These are phyloP conservation scores for Nesogale talazaci DNA, from an alignment of 2,113 vertebrate genomes.

Conservation along the genomic window DNA sequence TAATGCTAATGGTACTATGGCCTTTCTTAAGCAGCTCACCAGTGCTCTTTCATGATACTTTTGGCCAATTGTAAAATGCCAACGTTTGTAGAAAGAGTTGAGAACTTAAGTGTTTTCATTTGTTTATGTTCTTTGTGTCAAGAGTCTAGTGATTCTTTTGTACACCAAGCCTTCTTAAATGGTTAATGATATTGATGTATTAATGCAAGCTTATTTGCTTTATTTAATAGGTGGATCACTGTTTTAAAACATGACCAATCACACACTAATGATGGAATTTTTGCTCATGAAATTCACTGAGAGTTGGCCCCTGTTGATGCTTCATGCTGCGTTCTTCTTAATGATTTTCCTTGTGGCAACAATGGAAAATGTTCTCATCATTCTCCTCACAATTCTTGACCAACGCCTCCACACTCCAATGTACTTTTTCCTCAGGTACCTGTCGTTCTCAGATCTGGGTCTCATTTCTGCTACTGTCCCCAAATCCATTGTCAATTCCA, in stretches of 20 bases:
- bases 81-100: too few species aligned
- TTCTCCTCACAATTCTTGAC: constrained; percentile 21
- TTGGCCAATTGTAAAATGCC: too few species aligned
- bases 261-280: constrained; percentile 8
- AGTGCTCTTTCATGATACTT: too few species aligned
- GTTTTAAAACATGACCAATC: constrained; percentile 3
- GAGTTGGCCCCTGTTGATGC: background rate
- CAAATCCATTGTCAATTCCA: constrained; percentile 42
- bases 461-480: constrained; percentile 63
- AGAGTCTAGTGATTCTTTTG: background rate
- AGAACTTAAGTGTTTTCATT: too few species aligned
- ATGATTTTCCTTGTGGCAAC: constrained; percentile 27
- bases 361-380: constrained; percentile 48
- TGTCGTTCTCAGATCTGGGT: constrained; percentile 60
- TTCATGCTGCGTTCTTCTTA: constrained; percentile 31
- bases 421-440: constrained; percentile 67
- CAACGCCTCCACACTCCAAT: constrained; percentile 52
- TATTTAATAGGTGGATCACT: background rate
- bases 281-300: constrained; percentile 52
- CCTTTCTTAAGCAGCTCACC: too few species aligned
- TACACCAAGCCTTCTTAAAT: background rate
- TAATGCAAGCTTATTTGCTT: background rate
- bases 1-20: too few species aligned
- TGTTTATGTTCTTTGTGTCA: too few species aligned
- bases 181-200: background rate